A percentile compares a stretch with the other conserved stretches of the same genome.
Conservation (phyloP, 1,140 invertebrate species). For the Drosophila kanapiae region DNA sequence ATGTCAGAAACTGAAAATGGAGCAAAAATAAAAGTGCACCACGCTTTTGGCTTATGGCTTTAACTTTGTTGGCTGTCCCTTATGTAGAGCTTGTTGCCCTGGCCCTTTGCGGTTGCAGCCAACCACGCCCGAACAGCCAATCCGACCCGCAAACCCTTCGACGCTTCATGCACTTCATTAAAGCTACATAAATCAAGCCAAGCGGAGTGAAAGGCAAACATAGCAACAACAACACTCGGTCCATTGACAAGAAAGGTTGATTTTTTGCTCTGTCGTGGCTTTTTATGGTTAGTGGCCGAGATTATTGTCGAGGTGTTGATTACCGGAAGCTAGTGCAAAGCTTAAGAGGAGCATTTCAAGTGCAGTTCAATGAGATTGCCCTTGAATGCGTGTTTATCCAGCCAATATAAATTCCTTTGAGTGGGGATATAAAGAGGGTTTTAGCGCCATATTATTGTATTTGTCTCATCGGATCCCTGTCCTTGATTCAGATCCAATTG, state of each 20-base stretch:
- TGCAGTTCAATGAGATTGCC: conserved; percentile 17
- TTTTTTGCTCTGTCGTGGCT: conserved; percentile 29
- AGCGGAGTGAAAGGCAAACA: conserved; percentile 23
- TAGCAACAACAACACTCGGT: conserved; percentile 17
- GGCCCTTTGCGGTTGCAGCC: conserved; percentile 36
- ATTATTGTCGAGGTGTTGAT: conserved; percentile 48
- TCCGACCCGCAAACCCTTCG: conserved; percentile 16
- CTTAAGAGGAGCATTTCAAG: conserved; percentile 34
- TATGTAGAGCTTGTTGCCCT: conserved; percentile 11
- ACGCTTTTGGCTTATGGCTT: conserved; percentile 47
- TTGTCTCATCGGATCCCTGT: not conserved
- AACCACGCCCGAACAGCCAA: conserved; percentile 7
- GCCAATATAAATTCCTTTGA: not conserved
- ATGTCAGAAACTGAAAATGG: conserved; percentile 23
- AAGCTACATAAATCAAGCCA: conserved; percentile 58
- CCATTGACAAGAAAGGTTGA: conserved; percentile 48
- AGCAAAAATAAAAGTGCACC: conserved; percentile 28
- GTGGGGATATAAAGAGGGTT: not conserved
- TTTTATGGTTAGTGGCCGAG: conserved; percentile 19
- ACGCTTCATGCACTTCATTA: conserved; percentile 51
- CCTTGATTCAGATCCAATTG: not conserved
- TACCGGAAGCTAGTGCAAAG: conserved; percentile 24
- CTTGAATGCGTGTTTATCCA: not conserved
- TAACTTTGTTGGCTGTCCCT: conserved; percentile 42
- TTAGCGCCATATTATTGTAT: not conserved